These are phyloP conservation scores for Fundulus diaphanus DNA, from an alignment of 2,797 vertebrate species.

Conservation along the genomic window DNA sequence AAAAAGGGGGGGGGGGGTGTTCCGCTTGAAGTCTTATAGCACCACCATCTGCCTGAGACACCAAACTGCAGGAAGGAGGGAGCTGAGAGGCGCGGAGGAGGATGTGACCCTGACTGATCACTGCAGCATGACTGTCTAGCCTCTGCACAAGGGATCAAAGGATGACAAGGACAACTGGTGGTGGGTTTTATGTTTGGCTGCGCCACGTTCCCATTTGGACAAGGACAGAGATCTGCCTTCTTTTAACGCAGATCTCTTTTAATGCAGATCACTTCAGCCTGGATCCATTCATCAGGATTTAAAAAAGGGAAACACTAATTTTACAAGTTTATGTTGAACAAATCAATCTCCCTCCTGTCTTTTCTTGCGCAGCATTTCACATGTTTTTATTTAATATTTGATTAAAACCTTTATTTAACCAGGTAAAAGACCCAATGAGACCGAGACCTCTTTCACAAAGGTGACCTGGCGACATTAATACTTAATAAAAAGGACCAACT, in stretches of 20 bases:
- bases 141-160: constrained; percentile 74
- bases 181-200: constrained; percentile 34
- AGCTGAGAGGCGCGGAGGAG: constrained; percentile 40
- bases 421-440: no score
- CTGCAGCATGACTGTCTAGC: constrained; percentile 78
- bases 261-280: constrained; percentile 54
- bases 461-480: neutral
- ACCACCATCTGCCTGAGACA: constrained; percentile 78
- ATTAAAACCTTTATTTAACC: no score
- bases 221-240: constrained; percentile 55
- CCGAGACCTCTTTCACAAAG: no score
- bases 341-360: neutral
- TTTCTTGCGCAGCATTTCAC: neutral
- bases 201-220: constrained; percentile 43
- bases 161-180: constrained; percentile 71
- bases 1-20: constrained; percentile 6
- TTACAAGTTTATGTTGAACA: neutral
- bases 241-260: constrained; percentile 45
- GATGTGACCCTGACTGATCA: constrained; percentile 80
- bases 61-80: constrained; percentile 67
- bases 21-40: constrained; percentile 77
- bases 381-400: no score
- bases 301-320: neutral
- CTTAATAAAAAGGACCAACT: neutral
- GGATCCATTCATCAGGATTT: neutral